phyloP scores from a whole-genome alignment of 2,888 invertebrate species.

The Apodemia mormo region DNA sequence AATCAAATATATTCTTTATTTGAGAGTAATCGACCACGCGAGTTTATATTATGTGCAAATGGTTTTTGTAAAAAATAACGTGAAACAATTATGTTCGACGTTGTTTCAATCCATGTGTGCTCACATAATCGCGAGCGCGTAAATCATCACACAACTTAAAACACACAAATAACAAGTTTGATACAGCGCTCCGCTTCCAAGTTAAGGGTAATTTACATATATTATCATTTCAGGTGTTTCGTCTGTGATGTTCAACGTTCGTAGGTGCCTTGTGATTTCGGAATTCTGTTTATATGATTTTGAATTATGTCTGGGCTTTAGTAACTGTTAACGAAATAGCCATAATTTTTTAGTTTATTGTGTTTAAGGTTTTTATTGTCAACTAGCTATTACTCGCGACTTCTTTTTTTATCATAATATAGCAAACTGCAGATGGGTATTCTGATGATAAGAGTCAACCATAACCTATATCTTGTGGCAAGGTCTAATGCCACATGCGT shows the following conservation, averaged over 20 bases:
- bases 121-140: constrained; percentile 55
- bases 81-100: not conserved
- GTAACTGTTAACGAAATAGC: not conserved
- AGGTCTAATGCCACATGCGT: too few species aligned
- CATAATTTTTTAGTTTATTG: not conserved
- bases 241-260: constrained; percentile 32
- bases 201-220: constrained; percentile 76
- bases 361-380: not conserved
- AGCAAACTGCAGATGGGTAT: too few species aligned
- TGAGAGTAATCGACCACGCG: too few species aligned
- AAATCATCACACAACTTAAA: constrained; percentile 73
- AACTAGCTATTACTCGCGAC: too few species aligned
- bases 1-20: too few species aligned
- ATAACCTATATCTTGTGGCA: too few species aligned
- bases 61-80: too few species aligned
- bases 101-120: constrained; percentile 39
- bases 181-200: constrained; percentile 67
- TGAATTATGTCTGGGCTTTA: constrained; percentile 12
- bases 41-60: too few species aligned
- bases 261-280: constrained; percentile 32
- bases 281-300: constrained; percentile 13
- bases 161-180: constrained; percentile 80
- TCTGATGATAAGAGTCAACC: too few species aligned
- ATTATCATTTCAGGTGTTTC: constrained; percentile 77
- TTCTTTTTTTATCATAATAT: too few species aligned